Conservation (phyloP, 2,113 vertebrate species). For the Oryzias curvinotus region DNA sequence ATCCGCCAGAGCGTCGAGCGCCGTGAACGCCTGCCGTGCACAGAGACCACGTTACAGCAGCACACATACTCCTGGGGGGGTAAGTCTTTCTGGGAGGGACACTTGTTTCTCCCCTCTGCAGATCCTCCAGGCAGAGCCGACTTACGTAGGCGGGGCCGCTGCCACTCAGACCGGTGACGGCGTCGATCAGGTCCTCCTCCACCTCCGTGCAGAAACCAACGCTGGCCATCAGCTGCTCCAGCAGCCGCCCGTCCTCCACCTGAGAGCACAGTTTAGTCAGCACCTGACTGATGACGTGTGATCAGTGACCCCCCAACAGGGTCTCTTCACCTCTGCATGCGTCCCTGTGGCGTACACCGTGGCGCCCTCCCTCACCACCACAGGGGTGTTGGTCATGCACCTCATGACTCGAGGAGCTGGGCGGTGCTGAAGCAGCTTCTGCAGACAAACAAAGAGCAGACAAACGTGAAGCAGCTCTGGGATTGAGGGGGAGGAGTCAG, state of each 20-base stretch:
- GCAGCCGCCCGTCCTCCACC: slow-evolving; percentile 88
- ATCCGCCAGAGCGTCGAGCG: slow-evolving; percentile 92
- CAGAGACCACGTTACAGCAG: too few species aligned
- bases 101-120: too few species aligned
- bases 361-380: slow-evolving; percentile 93
- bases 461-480: background rate
- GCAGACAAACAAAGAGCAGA: slow-evolving; percentile 12
- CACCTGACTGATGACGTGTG: too few species aligned
- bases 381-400: slow-evolving; percentile 97
- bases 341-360: slow-evolving; percentile 94
- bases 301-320: slow-evolving; percentile 10
- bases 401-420: slow-evolving; percentile 90
- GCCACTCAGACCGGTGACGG: slow-evolving; percentile 94
- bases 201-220: slow-evolving; percentile 97
- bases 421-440: slow-evolving; percentile 89
- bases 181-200: slow-evolving; percentile 96
- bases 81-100: too few species aligned
- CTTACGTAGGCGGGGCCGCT: slow-evolving; percentile 96
- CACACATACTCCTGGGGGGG: too few species aligned
- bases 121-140: slow-evolving; percentile 22
- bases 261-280: slow-evolving; percentile 32
- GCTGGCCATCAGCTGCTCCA: slow-evolving; percentile 95
- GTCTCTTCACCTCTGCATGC: slow-evolving; percentile 86
- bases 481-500: too few species aligned
- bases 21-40: slow-evolving; percentile 89